Base-by-base conservation (phyloP, 2,888 invertebrate species). In the Acrobasis suavella region DNA sequence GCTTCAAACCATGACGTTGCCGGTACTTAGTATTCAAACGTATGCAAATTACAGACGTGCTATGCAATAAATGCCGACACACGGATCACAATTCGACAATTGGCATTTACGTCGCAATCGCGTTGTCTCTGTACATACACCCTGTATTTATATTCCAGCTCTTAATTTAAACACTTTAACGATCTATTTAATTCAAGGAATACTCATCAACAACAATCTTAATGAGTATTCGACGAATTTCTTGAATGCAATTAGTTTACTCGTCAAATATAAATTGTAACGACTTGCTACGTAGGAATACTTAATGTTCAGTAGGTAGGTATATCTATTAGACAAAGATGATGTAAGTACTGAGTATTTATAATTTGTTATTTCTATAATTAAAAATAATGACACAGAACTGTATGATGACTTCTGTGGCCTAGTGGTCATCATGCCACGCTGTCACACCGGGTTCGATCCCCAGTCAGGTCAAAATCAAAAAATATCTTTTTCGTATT, bases 41-140 rank as follows among this genome's bases (percentile, higher is more conserved):
- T 87, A 91, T 92, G 91, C 90, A 91, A 91, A 92, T 92, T 88
- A 85, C 87, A 87, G 86, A 87, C 91, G 90, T 88, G 90, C 89
- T 87, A 87, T 89, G 90, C 91, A 91, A 91, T 92, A 91, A 92
- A 91, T 91, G 91, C 88, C 85, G 88, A 87, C 85, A 88, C 83
- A 85, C 86, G 85, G 90, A 90, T 91, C 91, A 90, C 90, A 88
- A 90, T 90, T 90, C 89, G 89, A 87, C 89, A 87, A 90, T 91
- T 91, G 89, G 80, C 89, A 89, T 89, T 89, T 89, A 86, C 82
- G 85, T 83, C 77, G 82, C 85, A 85, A 87, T 86, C 80, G 81
- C 74, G 77, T 83, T 82, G 77, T 83, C 80, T 79, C 77, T 78
- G 71, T 74, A 72, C 50, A 60, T 42, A 60, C 22, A 51, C 54